These are phyloP conservation scores for Rhingia campestris DNA, from an alignment of 2,888 invertebrate genomes.

Conservation along the genomic window DNA sequence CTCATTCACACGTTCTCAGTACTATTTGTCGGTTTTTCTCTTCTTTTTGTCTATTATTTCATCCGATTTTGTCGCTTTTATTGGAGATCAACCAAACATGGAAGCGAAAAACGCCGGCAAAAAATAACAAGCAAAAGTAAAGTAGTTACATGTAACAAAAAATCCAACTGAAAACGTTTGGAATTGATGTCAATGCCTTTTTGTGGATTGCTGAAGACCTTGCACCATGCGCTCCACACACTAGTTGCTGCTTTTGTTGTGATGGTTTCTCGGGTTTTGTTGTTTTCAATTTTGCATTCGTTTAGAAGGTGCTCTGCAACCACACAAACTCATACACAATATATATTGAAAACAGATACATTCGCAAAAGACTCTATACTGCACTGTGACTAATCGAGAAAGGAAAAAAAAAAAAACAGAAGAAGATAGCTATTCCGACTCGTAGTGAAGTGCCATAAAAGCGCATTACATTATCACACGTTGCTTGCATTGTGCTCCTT, in stretches of 20 bases:
- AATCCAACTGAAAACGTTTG: slow-evolving; percentile 47
- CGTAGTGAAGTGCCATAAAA: background rate
- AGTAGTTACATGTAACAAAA: background rate
- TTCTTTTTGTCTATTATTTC: slow-evolving; percentile 1
- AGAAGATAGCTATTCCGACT: slow-evolving; percentile 20
- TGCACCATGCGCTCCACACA: slow-evolving; percentile 36
- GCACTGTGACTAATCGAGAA: slow-evolving; percentile 44
- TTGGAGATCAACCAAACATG: slow-evolving; percentile 50
- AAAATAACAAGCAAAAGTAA: background rate
- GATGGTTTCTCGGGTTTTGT: slow-evolving; percentile 45
- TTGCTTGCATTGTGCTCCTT: slow-evolving; percentile 53
- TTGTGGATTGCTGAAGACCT: slow-evolving; percentile 70
- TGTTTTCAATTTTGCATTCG: slow-evolving; percentile 28
- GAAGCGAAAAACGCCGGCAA: slow-evolving; percentile 42
- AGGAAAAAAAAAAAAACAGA: slow-evolving; percentile 3
- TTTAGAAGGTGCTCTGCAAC: slow-evolving; percentile 42
- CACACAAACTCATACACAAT: background rate
- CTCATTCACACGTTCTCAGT: slow-evolving; percentile 11
- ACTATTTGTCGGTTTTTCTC: background rate
- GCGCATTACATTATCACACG: slow-evolving; percentile 54
- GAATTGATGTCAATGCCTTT: slow-evolving; percentile 72
- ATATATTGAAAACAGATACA: slow-evolving; percentile 9
- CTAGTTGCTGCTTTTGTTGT: slow-evolving; percentile 36
- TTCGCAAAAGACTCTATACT: background rate
- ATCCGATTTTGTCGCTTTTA: slow-evolving; percentile 30